Evolutionary conservation across 2,113 vertebrate genomes (phyloP).

Genomic region (Entelurus aequoreus): DNA sequence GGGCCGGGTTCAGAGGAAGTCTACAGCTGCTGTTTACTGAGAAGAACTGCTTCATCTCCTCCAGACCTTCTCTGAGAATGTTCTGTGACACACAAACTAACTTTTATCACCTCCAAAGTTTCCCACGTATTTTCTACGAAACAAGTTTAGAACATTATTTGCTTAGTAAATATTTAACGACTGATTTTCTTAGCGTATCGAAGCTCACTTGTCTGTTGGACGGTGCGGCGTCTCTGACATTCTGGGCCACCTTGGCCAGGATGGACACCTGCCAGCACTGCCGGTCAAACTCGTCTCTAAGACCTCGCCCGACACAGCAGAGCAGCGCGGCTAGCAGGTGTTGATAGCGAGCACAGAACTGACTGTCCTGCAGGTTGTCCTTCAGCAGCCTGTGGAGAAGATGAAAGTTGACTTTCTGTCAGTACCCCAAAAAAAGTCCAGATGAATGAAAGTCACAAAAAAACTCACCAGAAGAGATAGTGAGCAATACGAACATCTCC

Average conservation of each 20-base stretch:
- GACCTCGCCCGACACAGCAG: conserved; percentile 87
- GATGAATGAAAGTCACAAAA: background rate
- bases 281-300: conserved; percentile 88
- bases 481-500: conserved; percentile 89
- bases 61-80: conserved; percentile 80
- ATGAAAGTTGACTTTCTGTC: background rate
- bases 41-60: conserved; percentile 88
- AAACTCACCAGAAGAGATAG: conserved; percentile 90
- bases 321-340: conserved; percentile 89
- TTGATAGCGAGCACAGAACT: conserved; percentile 96
- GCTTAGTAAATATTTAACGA: no score
- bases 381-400: conserved; percentile 82
- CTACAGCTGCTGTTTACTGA: conserved; percentile 81
- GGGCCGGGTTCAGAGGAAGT: conserved; percentile 88
- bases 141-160: no score
- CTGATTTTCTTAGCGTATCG: background rate
- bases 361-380: conserved; percentile 90
- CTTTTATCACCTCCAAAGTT: background rate
- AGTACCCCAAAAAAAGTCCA: background rate
- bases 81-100: conserved; percentile 53
- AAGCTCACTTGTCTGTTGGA: conserved; percentile 78
- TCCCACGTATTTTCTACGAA: no score
- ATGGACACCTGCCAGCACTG: conserved; percentile 88
- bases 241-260: conserved; percentile 82
- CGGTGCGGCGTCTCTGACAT: conserved; percentile 79